Conservation (phyloP, 2,113 vertebrate species). For the Nestor notabilis region DNA sequence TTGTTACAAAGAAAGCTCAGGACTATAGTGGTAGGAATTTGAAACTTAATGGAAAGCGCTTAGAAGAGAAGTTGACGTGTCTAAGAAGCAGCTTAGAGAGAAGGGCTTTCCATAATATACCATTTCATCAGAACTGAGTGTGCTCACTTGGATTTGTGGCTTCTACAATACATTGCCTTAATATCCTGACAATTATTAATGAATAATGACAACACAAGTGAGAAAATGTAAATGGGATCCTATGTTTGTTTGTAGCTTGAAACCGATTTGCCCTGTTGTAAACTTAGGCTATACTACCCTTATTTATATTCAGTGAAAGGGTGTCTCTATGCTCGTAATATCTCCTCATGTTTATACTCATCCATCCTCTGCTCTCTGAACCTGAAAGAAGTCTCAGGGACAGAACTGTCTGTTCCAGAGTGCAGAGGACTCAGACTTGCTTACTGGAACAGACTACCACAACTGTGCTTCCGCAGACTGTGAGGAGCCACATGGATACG, state of each 20-base stretch:
- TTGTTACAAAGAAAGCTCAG: background rate
- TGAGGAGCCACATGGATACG: rapidly evolving
- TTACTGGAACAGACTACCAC: background rate
- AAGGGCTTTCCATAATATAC: background rate
- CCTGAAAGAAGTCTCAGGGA: background rate
- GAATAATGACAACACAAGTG: background rate
- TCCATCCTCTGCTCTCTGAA: background rate
- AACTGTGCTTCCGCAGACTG: background rate
- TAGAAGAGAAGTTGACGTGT: background rate
- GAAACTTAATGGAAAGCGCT: background rate
- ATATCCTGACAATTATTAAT: background rate
- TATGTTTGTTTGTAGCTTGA: background rate
- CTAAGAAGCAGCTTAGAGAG: background rate
- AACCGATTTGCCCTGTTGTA: background rate
- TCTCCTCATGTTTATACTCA: background rate
- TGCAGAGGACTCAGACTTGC: background rate
- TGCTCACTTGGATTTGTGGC: background rate
- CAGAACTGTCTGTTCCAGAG: background rate
- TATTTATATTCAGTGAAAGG: background rate
- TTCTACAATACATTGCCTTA: background rate
- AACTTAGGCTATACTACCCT: background rate
- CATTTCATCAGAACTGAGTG: background rate
- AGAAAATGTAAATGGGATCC: background rate
- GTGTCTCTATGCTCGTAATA: background rate
- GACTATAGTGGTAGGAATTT: background rate